These are phyloP conservation scores for Anolis sagrei DNA, from an alignment of 2,113 vertebrate species.

Conservation along the genomic window DNA sequence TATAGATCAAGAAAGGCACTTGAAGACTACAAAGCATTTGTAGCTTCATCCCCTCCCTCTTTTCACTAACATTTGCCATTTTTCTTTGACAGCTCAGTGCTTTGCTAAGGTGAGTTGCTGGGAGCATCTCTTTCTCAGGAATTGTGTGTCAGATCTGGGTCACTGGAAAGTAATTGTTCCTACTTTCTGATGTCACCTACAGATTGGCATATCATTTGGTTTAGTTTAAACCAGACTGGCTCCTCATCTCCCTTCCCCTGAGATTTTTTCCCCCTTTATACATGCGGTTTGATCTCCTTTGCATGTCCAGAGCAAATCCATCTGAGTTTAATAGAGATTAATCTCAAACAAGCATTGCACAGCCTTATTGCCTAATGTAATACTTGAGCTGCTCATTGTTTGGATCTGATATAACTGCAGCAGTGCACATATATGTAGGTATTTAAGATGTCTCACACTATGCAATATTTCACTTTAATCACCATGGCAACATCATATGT, in stretches of 20 bases:
- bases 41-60: slow-evolving; percentile 10
- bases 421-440: background rate
- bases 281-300: background rate
- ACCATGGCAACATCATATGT: no score
- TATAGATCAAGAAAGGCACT: slow-evolving; percentile 53
- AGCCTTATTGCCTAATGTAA: background rate
- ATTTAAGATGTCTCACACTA: no score
- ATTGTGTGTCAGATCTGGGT: slow-evolving; percentile 54
- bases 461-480: no score
- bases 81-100: slow-evolving; percentile 63
- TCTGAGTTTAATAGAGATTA: background rate
- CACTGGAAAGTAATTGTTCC: slow-evolving; percentile 56
- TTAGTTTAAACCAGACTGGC: background rate
- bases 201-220: background rate
- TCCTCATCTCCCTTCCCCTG: no score
- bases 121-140: slow-evolving; percentile 50
- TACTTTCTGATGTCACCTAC: slow-evolving; percentile 46
- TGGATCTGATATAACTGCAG: background rate
- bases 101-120: background rate
- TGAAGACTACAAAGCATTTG: slow-evolving; percentile 36
- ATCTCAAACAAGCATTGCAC: background rate
- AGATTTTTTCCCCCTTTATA: background rate
- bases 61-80: slow-evolving; percentile 34
- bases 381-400: background rate
- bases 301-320: background rate